Conservation (phyloP, 2,113 vertebrate genomes). For the Upupa epops region DNA sequence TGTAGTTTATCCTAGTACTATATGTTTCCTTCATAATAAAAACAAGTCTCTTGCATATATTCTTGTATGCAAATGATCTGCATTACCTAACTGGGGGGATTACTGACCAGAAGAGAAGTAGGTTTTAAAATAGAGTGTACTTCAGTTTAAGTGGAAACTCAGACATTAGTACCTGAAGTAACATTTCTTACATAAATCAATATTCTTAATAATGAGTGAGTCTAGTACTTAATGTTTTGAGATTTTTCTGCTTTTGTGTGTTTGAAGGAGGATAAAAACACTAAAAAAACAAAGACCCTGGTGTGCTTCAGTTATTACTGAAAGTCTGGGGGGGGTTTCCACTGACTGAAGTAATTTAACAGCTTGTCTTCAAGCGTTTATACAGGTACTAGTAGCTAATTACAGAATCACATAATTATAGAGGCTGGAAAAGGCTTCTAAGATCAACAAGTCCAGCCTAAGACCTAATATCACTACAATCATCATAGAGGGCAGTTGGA, state of each 20-base stretch:
- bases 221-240: neutral
- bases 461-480: too few species aligned
- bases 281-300: neutral
- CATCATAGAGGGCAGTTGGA: neutral
- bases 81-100: neutral
- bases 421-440: too few species aligned
- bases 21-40: neutral
- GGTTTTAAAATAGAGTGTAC: neutral
- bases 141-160: neutral
- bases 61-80: neutral
- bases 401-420: too few species aligned
- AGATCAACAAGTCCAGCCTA: too few species aligned
- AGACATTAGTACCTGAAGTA: neutral
- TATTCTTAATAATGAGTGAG: neutral
- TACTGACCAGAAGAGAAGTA: neutral
- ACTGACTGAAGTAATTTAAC: neutral
- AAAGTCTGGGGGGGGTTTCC: neutral
- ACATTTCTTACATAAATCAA: neutral
- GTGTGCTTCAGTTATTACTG: neutral
- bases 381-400: neutral
- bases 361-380: neutral
- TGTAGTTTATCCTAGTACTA: neutral
- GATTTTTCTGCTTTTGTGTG: neutral
- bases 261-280: neutral
- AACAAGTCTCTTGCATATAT: rapidly evolving